Evolutionary conservation across 2,113 vertebrate species (phyloP), one percentile per base, ranked within the genome.

Genomic region (Perca flavescens): DNA sequence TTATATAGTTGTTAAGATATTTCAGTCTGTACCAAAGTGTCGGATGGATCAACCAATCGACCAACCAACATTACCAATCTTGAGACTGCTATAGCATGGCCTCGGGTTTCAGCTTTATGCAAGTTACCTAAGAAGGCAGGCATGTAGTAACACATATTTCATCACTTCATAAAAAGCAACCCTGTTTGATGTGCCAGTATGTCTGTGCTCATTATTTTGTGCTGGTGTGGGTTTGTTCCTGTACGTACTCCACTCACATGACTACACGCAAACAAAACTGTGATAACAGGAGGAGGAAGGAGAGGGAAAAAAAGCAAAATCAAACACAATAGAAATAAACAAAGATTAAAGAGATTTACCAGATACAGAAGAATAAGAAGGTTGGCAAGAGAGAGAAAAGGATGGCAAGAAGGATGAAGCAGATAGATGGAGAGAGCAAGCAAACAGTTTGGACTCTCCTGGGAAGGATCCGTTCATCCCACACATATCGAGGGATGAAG

Each of bases 401-500:
- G 43, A 73, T 61, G 58, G 82, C 67, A 86, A 34, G 56, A 62
- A 66, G 22, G 53, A 88, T 56, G 75, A 77, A 84, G 58, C 64
- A 65, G 72, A 81, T 62, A 75, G 54, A 67, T 53, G n/a, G 74
- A 83, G 54, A 89, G 82, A 79, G 54, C 85, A 82, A 83, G 81
- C 83, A 82, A 86, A 83, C 82, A 61, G 56, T 88, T 76, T 75
- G 83, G 79, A 71, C 60, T 92, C 92, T 86, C 84, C 67, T 66
- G 88, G 88, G 91, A 92, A 64, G 60, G 83, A 84, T 88, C 69
- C 74, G 79, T 47, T 88, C 85, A 84, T 90, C 92, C 90, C 88
- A 91, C 91, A 87, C 91, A 78, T 80, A 90, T 80, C 79, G 67
- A 85, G 83, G 84, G 87, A 90, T 86, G 82, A 90, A 88, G 75